A percentile compares a stretch with the other conserved stretches of the same genome.
Evolutionary conservation across 2,797 vertebrate genomes (phyloP).

Genomic region (Gymnodraco acuticeps): DNA sequence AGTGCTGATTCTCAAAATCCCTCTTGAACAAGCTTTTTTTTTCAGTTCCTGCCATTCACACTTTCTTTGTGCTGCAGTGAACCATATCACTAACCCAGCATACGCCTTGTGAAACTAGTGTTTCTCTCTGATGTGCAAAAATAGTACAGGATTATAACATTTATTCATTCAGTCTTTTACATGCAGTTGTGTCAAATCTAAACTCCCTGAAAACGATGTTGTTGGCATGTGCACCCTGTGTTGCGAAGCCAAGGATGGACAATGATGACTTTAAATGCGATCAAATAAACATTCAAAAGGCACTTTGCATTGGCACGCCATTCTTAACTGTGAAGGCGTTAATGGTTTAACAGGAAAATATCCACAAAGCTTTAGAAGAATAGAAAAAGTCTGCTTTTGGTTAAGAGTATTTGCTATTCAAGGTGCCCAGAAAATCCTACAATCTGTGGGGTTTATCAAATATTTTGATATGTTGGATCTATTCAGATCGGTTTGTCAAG

Average conservation of each 20-base stretch:
- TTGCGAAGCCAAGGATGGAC: conserved; percentile 12
- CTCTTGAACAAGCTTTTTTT: conserved; percentile 68
- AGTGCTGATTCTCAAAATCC: conserved; percentile 82
- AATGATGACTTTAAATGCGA: background rate
- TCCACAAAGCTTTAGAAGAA: background rate
- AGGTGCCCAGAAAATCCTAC: background rate
- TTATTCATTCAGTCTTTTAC: background rate
- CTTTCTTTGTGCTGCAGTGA: conserved; percentile 70
- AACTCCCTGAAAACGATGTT: background rate
- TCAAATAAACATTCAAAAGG: background rate
- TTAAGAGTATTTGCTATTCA: background rate
- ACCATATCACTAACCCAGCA: conserved; percentile 52
- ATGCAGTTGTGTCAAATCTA: background rate
- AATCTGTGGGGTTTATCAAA: background rate
- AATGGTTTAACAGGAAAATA: background rate
- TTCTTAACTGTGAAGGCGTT: background rate
- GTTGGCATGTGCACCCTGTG: background rate
- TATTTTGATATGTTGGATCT: background rate
- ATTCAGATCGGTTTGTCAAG: background rate
- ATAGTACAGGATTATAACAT: background rate
- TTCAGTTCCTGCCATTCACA: conserved; percentile 67
- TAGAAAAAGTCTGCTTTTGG: background rate
- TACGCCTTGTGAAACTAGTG: conserved; percentile 37
- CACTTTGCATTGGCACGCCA: background rate
- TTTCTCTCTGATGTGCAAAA: conserved; percentile 42